phyloP scores from a whole-genome alignment of 2,797 vertebrate genomes.

The Toxotes lorentzi region DNA sequence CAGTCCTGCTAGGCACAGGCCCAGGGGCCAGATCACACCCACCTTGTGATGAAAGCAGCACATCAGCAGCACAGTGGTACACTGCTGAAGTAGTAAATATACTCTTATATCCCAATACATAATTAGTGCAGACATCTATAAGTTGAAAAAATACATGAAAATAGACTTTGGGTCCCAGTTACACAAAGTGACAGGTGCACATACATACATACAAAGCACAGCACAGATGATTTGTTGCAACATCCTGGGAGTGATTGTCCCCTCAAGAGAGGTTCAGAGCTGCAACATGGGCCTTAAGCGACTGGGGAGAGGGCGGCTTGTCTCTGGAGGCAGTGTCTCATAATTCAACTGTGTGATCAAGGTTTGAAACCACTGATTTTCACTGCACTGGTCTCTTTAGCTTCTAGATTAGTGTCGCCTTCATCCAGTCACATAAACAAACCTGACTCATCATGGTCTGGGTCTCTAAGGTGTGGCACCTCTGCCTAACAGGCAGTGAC shows the following conservation, averaged over 20 bases:
- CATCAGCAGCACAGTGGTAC: background rate
- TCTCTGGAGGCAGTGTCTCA: background rate
- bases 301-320: background rate
- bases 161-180: background rate
- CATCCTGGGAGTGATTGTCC: background rate
- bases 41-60: background rate
- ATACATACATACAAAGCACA: too few relatives aligned
- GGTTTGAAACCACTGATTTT: background rate
- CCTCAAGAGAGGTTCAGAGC: background rate
- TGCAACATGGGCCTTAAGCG: background rate
- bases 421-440: background rate
- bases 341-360: background rate
- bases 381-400: background rate
- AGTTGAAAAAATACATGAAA: background rate
- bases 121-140: background rate
- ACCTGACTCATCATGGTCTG: background rate
- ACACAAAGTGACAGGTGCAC: too few relatives aligned
- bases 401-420: background rate
- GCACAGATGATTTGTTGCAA: background rate
- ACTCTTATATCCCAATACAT: background rate
- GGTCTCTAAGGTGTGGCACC: background rate
- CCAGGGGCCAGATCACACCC: background rate
- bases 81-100: background rate
- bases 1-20: background rate
- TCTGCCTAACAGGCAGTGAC: background rate